Percentiles rank a stretch among this genome's conserved stretches.
These are phyloP conservation scores for Perithous albicinctus DNA, from an alignment of 2,888 invertebrate species.

Conservation along the genomic window DNA sequence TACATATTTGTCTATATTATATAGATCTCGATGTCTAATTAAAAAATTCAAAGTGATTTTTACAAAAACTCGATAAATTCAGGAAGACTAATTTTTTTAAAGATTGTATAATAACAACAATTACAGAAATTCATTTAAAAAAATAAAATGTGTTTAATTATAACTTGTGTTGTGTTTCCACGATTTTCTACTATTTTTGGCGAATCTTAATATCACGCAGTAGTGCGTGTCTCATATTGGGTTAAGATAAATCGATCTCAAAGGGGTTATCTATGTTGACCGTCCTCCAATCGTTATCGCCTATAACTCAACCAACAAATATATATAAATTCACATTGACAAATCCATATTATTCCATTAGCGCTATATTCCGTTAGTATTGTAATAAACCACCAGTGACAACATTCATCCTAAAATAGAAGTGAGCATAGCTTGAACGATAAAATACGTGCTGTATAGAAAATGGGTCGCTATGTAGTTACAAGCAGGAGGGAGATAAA, in stretches of 20 bases:
- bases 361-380: neutral
- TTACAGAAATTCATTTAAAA: neutral
- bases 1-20: too few relatives aligned
- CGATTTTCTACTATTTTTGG: neutral
- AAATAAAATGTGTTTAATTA: too few relatives aligned
- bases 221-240: neutral
- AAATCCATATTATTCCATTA: conserved; percentile 12
- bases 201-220: neutral
- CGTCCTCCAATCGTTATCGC: conserved; percentile 22
- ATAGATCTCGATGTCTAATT: too few relatives aligned
- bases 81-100: too few relatives aligned
- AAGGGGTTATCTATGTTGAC: conserved; percentile 19
- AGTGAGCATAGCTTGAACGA: conserved; percentile 54
- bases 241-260: conserved; percentile 27
- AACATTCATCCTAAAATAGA: conserved; percentile 62
- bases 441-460: conserved; percentile 48
- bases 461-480: conserved; percentile 56
- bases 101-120: too few relatives aligned
- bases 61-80: neutral
- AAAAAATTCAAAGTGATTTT: too few relatives aligned
- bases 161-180: neutral
- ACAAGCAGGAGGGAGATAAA: conserved; percentile 51
- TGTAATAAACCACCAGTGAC: conserved; percentile 46
- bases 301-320: neutral
- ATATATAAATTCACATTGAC: too few relatives aligned